Evolutionary conservation across 2,797 vertebrate species (phyloP).

Genomic region (Propithecus deckenii): DNA sequence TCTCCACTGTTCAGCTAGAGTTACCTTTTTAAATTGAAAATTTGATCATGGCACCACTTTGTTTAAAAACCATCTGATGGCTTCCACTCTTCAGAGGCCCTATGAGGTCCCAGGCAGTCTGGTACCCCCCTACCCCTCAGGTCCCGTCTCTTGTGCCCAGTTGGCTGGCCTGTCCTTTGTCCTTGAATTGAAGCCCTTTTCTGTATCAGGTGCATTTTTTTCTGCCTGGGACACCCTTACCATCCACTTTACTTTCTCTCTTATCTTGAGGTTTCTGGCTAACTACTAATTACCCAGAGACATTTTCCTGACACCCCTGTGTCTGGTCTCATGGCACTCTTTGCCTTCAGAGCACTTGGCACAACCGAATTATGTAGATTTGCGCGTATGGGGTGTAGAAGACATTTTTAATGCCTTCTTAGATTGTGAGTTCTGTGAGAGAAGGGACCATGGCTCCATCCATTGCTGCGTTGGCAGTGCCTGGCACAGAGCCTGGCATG

Average conservation of each 20-base stretch:
- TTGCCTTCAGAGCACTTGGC: neutral
- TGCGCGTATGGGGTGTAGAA: accelerated
- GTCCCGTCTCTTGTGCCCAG: neutral
- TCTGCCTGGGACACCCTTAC: neutral
- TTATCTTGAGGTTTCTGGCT: neutral
- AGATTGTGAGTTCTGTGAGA: neutral
- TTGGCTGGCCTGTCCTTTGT: neutral
- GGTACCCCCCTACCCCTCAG: neutral
- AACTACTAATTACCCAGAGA: neutral
- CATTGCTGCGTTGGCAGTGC: neutral
- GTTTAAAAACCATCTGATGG: neutral
- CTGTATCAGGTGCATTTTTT: neutral
- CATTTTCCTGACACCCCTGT: neutral
- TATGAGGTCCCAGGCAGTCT: neutral
- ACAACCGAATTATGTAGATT: neutral
- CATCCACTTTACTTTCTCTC: neutral
- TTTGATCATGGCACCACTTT: neutral
- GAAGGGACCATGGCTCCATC: neutral
- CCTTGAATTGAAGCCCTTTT: neutral
- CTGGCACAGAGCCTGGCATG: neutral
- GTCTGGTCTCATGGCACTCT: neutral
- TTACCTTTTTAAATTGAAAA: slow-evolving; percentile 12
- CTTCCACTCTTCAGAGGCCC: neutral
- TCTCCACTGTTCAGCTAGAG: neutral
- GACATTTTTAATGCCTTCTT: neutral